Evolutionary conservation across 2,113 vertebrate species (phyloP), one percentile per base, ranked within the genome.

Genomic region (Pelusios castaneus): DNA sequence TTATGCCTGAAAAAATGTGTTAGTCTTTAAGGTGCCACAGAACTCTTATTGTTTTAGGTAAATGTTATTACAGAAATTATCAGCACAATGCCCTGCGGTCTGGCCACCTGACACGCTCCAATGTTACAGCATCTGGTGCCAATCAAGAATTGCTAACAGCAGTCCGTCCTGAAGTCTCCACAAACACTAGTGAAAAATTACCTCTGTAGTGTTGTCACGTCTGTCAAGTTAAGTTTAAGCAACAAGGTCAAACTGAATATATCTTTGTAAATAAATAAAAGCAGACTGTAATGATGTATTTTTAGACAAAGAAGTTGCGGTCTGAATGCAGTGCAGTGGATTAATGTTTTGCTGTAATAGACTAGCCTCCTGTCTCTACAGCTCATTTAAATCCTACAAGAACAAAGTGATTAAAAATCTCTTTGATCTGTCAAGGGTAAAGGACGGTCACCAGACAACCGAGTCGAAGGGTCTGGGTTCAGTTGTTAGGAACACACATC

Each of bases 371-470:
- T 83, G 45, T 54, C 55, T 82, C 24, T 43, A 51, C 19, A 91
- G 12, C 27, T 90, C 82, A 51, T 95, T 94, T 90, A 93, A 92
- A 55, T 89, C 82, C 90, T 75, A 78, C 19, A 85, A 89, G 47
- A 92, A 76, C 43, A 93, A 95, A 91, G 52, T 76, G 19, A 95
- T 89, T 94, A 92, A 94, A 54, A 95, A 52, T 86, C 77, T 89
- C 91, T 91, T 78, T 94, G 49, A 89, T 92, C 82, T 94, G 43
- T 93, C 88, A 96, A 90, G 85, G 76, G n/a, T 70, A 93, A 97
- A 97, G 76, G 70, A 87, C 90, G 43, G 34, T 89, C 76, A 95
- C 55, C 38, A 76, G 85, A 95, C 94, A 96, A 94, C 56, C 60
- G 29, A 92, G 70, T 45, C 70, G 79, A 92, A 96, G 56, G 29